phyloP scores from a whole-genome alignment of 1,140 invertebrate genomes.

The Parasteatoda tepidariorum region DNA sequence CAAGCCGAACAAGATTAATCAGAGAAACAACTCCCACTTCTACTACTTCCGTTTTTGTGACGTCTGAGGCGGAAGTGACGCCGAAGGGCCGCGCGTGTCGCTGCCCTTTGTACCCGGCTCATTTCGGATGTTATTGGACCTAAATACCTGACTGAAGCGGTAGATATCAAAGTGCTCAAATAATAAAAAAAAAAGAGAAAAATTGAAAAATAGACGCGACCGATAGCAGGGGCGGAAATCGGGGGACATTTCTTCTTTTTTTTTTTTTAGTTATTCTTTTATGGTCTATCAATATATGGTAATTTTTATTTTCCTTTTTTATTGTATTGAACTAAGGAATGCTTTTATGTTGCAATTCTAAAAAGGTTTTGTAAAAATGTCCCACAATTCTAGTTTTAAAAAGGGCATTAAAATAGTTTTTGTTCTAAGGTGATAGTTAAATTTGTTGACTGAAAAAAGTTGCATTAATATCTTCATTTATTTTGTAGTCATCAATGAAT shows the following conservation, averaged over 20 bases:
- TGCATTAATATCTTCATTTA: no score
- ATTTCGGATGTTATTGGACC: background rate
- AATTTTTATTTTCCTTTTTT: slow-evolving; percentile 24
- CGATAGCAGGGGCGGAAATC: slow-evolving; percentile 5
- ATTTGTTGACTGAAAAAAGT: no score
- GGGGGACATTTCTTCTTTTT: background rate
- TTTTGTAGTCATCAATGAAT: no score
- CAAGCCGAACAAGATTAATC: background rate
- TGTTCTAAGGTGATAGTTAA: no score
- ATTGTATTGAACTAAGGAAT: background rate
- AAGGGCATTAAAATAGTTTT: no score
- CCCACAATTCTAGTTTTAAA: no score
- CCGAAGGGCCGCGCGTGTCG: background rate
- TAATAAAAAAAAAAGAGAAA: no score
- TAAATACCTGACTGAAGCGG: slow-evolving; percentile 24
- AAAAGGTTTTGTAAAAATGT: background rate
- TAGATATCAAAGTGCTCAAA: slow-evolving; percentile 7
- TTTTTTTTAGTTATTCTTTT: background rate
- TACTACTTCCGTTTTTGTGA: background rate
- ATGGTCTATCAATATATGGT: background rate
- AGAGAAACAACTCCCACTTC: background rate
- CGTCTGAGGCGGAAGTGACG: background rate
- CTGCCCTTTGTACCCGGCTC: background rate
- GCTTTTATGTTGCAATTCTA: background rate
- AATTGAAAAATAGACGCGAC: slow-evolving; percentile 2